Conservation (phyloP, 2,797 vertebrate genomes). For the Myiothlypis coronata region DNA sequence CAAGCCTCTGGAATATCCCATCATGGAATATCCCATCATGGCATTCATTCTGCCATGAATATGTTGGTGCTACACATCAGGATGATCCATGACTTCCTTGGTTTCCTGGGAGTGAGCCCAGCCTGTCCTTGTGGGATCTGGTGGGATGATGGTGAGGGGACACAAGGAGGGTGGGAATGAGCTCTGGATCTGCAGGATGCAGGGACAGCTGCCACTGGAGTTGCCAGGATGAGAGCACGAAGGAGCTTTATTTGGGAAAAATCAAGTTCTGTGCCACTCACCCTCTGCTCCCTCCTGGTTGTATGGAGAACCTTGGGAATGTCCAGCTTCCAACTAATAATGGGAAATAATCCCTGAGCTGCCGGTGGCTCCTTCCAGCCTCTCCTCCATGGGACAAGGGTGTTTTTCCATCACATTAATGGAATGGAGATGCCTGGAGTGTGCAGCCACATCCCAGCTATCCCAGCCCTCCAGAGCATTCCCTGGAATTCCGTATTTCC, state of each 20-base stretch:
- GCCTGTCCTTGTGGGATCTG: accelerated
- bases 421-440: not conserved
- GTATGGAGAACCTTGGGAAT: not conserved
- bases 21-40: not conserved
- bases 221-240: not conserved
- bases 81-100: not conserved
- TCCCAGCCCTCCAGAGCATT: not conserved
- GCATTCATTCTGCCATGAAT: not conserved
- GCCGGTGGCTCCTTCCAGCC: accelerated
- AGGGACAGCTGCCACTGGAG: not conserved
- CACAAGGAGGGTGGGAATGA: accelerated
- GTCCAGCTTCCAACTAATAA: not conserved
- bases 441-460: not conserved
- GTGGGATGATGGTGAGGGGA: not conserved
- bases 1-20: not conserved
- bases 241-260: not conserved
- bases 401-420: not conserved
- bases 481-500: not conserved
- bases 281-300: not conserved
- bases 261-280: not conserved
- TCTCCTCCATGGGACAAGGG: not conserved
- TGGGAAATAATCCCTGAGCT: not conserved
- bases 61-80: accelerated
- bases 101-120: not conserved
- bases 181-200: accelerated